phyloP scores from a whole-genome alignment of 2,797 vertebrate genomes.

The Morelia viridis region DNA sequence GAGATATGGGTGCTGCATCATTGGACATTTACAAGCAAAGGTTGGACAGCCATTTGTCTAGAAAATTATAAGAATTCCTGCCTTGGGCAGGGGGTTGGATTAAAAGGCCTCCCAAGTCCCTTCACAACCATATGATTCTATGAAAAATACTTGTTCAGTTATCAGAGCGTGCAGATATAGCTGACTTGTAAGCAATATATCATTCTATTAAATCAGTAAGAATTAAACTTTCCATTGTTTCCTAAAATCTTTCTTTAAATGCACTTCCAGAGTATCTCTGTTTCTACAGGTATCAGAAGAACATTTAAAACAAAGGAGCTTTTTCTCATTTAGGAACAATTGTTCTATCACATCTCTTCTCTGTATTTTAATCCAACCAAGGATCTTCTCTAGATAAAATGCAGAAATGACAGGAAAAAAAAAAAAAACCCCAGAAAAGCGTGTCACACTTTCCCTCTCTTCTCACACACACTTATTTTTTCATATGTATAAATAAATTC shows the following conservation, averaged over 20 bases:
- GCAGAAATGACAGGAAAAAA: background rate
- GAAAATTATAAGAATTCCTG: background rate
- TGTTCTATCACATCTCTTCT: background rate
- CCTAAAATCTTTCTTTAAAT: background rate
- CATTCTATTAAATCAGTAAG: background rate
- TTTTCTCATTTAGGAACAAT: background rate
- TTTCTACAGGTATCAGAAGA: background rate
- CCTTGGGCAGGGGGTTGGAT: background rate
- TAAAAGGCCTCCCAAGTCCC: background rate
- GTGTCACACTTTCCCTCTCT: too few species aligned
- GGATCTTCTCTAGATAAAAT: background rate
- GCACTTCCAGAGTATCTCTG: background rate
- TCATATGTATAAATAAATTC: background rate
- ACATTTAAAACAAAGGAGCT: background rate
- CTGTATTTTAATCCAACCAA: background rate
- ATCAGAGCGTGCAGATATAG: background rate
- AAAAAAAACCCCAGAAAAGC: background rate
- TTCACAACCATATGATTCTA: background rate
- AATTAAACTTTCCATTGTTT: background rate
- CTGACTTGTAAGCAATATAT: background rate
- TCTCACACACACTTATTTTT: background rate
- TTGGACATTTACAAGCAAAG: background rate
- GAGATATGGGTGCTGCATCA: background rate
- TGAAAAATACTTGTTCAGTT: background rate
- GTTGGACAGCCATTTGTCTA: background rate